A percentile compares a stretch with the other conserved stretches of the same genome.
Conservation (phyloP, 2,113 vertebrate genomes). For the Lonchura striata region DNA sequence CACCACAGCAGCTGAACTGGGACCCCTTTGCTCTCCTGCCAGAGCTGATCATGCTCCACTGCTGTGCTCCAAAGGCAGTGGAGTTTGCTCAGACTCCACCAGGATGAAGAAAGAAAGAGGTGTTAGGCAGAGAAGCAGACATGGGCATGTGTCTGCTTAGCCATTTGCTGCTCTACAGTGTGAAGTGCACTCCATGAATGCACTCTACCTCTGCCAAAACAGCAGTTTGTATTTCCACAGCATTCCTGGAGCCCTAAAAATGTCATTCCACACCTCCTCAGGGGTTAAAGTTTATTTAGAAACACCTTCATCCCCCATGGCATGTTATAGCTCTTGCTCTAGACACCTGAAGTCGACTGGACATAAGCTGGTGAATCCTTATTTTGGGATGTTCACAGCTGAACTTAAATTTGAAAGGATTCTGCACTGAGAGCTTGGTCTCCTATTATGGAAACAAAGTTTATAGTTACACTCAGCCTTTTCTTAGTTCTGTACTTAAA, state of each 20-base stretch:
- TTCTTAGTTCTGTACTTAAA: conserved; percentile 18
- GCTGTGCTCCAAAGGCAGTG: background rate
- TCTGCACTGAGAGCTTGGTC: background rate
- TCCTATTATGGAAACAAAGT: background rate
- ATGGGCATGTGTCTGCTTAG: background rate
- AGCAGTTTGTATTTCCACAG: background rate
- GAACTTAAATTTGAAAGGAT: background rate
- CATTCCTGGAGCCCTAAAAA: background rate
- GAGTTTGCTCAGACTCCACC: background rate
- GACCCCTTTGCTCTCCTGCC: background rate
- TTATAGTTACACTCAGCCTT: background rate
- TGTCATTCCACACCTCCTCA: background rate
- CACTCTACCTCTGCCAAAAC: background rate
- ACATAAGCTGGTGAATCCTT: background rate
- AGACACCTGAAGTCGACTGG: background rate
- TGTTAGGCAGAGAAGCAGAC: background rate
- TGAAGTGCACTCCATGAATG: too few relatives aligned
- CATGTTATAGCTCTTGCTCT: background rate
- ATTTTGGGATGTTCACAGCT: background rate
- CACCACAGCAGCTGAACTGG: background rate
- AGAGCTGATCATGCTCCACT: background rate
- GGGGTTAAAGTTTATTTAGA: background rate
- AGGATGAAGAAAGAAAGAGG: background rate
- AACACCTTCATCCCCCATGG: background rate
- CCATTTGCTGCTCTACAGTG: background rate